A percentile compares a stretch with the other conserved stretches of the same genome.
phyloP scores from a whole-genome alignment of 2,113 vertebrate genomes.

The Clinocottus analis region DNA sequence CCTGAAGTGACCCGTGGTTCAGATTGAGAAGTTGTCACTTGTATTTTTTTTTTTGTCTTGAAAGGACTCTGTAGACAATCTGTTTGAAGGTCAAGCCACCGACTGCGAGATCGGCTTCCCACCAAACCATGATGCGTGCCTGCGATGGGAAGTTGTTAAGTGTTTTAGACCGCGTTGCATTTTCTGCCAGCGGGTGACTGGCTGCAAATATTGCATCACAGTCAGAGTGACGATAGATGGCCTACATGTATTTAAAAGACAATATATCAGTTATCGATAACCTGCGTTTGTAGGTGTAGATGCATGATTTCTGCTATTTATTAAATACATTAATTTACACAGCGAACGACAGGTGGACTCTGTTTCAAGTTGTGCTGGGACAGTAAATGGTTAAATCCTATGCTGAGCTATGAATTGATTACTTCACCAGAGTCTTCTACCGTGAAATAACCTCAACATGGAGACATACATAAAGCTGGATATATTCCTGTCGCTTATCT shows the following conservation, averaged over 20 bases:
- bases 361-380: neutral
- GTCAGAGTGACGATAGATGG: neutral
- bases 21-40: too few relatives aligned
- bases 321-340: neutral
- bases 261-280: neutral
- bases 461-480: neutral
- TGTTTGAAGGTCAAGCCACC: too few relatives aligned
- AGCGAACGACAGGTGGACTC: neutral
- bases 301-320: neutral
- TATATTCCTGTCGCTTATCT: neutral
- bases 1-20: too few relatives aligned
- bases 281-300: neutral
- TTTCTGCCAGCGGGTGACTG: slow-evolving; percentile 4
- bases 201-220: neutral
- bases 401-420: neutral
- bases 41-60: neutral
- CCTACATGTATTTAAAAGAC: neutral
- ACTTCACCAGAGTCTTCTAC: neutral
- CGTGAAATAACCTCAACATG: neutral
- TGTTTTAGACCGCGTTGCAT: neutral
- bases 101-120: neutral
- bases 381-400: neutral
- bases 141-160: neutral
- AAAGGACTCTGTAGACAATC: too few relatives aligned
- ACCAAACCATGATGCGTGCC: neutral